These are phyloP conservation scores for Ochotona curzoniae DNA, from an alignment of 2,113 vertebrate species.

Conservation along the genomic window DNA sequence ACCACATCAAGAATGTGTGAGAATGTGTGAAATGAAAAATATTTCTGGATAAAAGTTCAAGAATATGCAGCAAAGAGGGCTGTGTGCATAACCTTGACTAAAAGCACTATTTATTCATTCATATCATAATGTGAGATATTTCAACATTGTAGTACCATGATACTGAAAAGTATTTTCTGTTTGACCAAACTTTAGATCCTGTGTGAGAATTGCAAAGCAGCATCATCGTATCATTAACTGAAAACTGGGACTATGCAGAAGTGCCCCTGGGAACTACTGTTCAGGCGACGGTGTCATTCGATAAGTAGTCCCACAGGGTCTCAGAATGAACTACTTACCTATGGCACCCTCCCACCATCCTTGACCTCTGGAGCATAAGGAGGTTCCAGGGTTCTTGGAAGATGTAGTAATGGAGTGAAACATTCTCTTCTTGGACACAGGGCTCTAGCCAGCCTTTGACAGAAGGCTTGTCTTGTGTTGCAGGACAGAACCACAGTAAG, in stretches of 20 bases:
- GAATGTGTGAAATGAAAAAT: neutral
- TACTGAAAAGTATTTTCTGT: too few relatives aligned
- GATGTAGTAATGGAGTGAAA: neutral
- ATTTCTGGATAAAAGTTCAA: neutral
- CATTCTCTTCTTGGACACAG: neutral
- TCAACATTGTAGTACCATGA: neutral
- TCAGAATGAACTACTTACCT: neutral
- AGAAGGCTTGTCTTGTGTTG: neutral
- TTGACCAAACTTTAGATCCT: too few relatives aligned
- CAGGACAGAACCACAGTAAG: neutral
- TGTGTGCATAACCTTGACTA: neutral
- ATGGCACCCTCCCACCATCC: neutral
- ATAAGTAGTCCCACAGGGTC: neutral
- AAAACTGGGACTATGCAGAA: conserved; percentile 9
- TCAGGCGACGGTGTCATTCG: neutral
- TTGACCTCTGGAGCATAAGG: neutral
- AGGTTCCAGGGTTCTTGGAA: neutral
- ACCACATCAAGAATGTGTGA: neutral
- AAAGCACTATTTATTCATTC: neutral
- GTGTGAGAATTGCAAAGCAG: neutral
- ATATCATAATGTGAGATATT: neutral
- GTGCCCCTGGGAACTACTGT: neutral
- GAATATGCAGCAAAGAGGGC: neutral
- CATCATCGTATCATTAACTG: neutral
- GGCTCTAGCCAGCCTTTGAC: neutral